A percentile compares a stretch with the other conserved stretches of the same genome.
These are phyloP conservation scores for Peromyscus leucopus DNA, from an alignment of 2,113 vertebrate genomes.

Conservation along the genomic window DNA sequence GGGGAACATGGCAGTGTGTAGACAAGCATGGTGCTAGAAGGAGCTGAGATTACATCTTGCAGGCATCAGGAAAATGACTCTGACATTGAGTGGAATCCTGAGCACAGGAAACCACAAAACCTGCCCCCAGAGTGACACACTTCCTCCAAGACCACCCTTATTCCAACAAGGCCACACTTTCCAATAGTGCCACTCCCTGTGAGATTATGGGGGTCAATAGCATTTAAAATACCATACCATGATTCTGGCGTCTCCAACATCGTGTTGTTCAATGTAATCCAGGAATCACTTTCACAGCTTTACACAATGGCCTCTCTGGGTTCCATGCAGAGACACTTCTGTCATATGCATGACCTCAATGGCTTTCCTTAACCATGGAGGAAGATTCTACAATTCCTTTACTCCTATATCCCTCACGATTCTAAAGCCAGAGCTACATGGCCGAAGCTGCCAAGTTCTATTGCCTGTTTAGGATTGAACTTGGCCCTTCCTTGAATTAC, in stretches of 20 bases:
- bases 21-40: neutral
- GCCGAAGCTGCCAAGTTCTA: neutral
- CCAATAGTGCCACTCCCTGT: too few species aligned
- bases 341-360: neutral
- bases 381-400: neutral
- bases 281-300: neutral
- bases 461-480: neutral
- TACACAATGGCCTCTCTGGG: neutral
- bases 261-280: neutral
- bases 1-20: neutral
- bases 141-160: too few species aligned
- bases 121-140: neutral
- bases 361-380: neutral
- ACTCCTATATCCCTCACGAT: neutral
- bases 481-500: neutral
- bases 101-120: neutral
- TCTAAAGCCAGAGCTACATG: neutral
- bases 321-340: neutral
- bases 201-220: neutral
- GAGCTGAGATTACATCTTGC: neutral
- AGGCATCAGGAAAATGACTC: neutral
- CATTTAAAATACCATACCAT: neutral
- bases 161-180: too few species aligned
- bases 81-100: neutral
- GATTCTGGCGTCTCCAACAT: neutral